Base-by-base conservation (phyloP, 2,797 vertebrate genomes). In the Nannoperca australis region DNA sequence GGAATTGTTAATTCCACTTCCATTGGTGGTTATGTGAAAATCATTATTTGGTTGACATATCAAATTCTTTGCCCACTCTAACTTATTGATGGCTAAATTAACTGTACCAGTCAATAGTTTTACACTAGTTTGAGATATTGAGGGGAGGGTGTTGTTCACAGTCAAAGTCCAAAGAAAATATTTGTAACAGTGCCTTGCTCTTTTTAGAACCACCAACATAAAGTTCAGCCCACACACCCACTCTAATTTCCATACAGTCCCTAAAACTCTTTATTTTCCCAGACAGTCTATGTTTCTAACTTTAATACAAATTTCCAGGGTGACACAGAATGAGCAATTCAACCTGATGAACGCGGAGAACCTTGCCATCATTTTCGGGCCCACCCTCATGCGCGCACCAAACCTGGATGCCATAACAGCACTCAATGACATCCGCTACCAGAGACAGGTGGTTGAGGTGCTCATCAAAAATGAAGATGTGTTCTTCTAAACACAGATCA, bases 321-420 rank as follows among this genome's bases (percentile, higher is more conserved):
- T 99, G 81, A 97, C 97, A 0, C 96, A 97, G 77, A 96, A 99
- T 8, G 97, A 98, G 81, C 97, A 99, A 83, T 96, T 97, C 85
- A 99, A 99, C 88, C 95, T 99, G 79, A 99, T 99, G 98, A 99
- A 96, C 7, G 97, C 97, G 1, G 98, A 99, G 92, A 99, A 99
- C 91, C 97, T 99, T 22, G 98, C 97, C 80, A 99, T 99, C 1
- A 95, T 99, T 53, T 99, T 99, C 22, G 98, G 98, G 53, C 98
- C 98, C 62, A 99, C 98, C 54, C 96, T 99, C 4, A 99, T 99
- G 98, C 96, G 97, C 0, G 96, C 96, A 0, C 97, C 98, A 0
- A 94, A 98, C 90, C 95, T 96, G 73, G 98, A 99, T 3, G 97
- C 97, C 24, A 97, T 99, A 94, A 97, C 97, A 0, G 97, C 97